A percentile compares a stretch with the other conserved stretches of the same genome.
Evolutionary conservation across 2,113 vertebrate species (phyloP).

Genomic region (Grallaria varia): DNA sequence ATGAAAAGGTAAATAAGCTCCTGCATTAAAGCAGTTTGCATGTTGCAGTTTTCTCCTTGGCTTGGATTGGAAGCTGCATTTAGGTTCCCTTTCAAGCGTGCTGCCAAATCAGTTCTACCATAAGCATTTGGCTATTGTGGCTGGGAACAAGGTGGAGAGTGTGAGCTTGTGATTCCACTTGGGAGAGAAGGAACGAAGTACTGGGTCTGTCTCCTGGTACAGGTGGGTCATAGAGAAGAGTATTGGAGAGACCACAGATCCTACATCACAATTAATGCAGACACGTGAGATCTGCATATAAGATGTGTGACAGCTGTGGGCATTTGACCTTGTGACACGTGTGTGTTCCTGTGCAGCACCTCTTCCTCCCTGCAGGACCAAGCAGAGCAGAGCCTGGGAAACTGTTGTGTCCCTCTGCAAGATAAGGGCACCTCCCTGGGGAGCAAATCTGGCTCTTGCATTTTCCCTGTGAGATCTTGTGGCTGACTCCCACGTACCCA

Average conservation of each 20-base stretch:
- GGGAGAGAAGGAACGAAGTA: not conserved
- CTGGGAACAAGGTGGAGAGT: not conserved
- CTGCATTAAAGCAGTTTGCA: not conserved
- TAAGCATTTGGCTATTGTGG: not conserved
- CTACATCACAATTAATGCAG: not conserved
- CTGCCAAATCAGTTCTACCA: not conserved
- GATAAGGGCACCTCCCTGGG: not conserved
- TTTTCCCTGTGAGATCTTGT: not conserved
- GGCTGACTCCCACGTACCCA: not conserved
- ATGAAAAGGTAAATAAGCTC: not conserved
- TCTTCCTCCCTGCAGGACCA: not conserved
- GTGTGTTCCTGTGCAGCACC: not conserved
- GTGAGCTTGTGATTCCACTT: not conserved
- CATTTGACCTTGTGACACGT: not conserved
- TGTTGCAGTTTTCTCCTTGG: not conserved
- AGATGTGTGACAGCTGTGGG: not conserved
- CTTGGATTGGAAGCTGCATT: not conserved
- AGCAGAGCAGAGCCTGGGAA: not conserved
- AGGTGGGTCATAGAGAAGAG: not conserved
- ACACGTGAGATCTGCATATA: not conserved
- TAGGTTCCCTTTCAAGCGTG: not conserved
- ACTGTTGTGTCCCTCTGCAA: not conserved
- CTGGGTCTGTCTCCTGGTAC: not conserved
- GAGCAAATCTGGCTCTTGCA: not conserved
- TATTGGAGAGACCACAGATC: not conserved